phyloP scores from a whole-genome alignment of 2,113 vertebrate species.

The Nansenia antarctica region DNA sequence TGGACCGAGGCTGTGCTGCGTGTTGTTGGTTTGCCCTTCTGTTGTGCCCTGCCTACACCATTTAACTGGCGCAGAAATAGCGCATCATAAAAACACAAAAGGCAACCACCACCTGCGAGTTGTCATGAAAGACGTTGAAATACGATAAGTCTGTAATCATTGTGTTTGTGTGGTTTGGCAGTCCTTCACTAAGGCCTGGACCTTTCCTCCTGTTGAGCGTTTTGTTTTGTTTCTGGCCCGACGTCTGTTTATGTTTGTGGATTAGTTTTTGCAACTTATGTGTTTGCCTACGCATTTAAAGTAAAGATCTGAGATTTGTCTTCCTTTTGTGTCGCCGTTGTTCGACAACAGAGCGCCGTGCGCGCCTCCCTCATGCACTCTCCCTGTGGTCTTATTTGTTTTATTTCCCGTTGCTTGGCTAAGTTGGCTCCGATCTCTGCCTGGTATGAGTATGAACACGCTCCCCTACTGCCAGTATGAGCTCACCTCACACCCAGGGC shows the following conservation, averaged over 20 bases:
- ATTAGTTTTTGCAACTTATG: not conserved
- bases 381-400: not conserved
- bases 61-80: conserved; percentile 5
- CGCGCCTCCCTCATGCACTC: not conserved
- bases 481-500: conserved; percentile 7
- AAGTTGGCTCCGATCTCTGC: conserved; percentile 27
- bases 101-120: conserved; percentile 39
- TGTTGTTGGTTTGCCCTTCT: conserved; percentile 36
- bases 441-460: not conserved
- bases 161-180: conserved; percentile 28
- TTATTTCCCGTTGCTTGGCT: conserved; percentile 16
- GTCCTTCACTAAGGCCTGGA: conserved; percentile 1
- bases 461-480: conserved; percentile 5
- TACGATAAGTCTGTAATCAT: not conserved
- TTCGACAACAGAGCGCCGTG: conserved; percentile 14
- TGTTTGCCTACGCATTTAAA: not conserved
- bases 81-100: conserved; percentile 18
- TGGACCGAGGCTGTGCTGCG: not conserved
- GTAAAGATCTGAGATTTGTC: too few species aligned
- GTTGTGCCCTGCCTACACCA: conserved; percentile 10
- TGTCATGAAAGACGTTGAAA: conserved; percentile 17
- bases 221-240: conserved; percentile 28
- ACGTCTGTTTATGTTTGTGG: conserved; percentile 4
- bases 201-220: not conserved
- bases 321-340: not conserved